phyloP scores from a whole-genome alignment of 2,113 vertebrate species.

The Corydoras sp. region DNA sequence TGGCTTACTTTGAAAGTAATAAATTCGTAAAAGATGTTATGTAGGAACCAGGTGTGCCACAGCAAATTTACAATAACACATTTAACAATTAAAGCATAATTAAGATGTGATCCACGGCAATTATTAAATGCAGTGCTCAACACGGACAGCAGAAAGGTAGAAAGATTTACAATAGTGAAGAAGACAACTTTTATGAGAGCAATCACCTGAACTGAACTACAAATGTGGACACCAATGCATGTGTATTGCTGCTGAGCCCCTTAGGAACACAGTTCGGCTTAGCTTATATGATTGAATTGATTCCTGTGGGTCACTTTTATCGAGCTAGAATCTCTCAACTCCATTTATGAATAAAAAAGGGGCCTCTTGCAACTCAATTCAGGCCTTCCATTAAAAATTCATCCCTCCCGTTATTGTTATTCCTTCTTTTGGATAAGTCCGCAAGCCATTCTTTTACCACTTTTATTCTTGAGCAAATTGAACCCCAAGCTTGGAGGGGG shows the following conservation, averaged over 20 bases:
- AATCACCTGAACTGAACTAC: slow-evolving; percentile 25
- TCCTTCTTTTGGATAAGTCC: slow-evolving; percentile 75
- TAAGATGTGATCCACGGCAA: not conserved
- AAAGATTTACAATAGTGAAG: not conserved
- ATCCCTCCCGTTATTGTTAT: slow-evolving; percentile 54
- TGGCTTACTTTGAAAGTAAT: no score
- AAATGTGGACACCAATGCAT: slow-evolving; percentile 33
- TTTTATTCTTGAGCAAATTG: slow-evolving; percentile 97
- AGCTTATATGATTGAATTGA: slow-evolving; percentile 47
- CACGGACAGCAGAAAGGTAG: not conserved
- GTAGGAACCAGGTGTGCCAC: no score
- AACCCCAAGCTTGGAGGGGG: slow-evolving; percentile 77
- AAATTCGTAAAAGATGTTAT: no score
- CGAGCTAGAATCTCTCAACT: slow-evolving; percentile 43
- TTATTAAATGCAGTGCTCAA: not conserved
- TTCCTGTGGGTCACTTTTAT: slow-evolving; percentile 47
- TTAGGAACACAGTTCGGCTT: slow-evolving; percentile 25
- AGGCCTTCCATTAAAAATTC: slow-evolving; percentile 93
- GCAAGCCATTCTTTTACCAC: slow-evolving; percentile 73
- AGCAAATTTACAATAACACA: not conserved
- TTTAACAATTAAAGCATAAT: slow-evolving; percentile 46
- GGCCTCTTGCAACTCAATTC: slow-evolving; percentile 80
- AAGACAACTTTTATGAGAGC: not conserved
- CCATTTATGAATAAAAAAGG: slow-evolving; percentile 75
- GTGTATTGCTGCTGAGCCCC: slow-evolving; percentile 25